Base-by-base conservation (phyloP, 2,888 invertebrate species). In the Amphimallon solstitiale region DNA sequence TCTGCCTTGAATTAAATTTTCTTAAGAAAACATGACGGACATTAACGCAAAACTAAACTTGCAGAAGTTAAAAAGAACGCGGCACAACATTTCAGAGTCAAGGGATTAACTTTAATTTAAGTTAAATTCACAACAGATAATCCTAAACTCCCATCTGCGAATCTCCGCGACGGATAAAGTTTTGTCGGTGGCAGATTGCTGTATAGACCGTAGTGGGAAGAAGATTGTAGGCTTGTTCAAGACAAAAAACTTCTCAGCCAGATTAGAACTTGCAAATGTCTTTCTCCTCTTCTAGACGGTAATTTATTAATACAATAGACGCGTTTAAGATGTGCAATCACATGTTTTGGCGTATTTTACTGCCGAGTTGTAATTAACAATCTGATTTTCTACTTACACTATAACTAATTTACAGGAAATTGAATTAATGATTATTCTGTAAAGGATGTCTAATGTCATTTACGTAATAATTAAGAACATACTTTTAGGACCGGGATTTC, bases 31-130 rank as follows among this genome's bases (percentile, higher is more conserved):
- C 29, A 5, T 29, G 29, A 29, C 29, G 9, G 29, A 29, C 29
- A 5, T 29, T 29, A 29, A 29, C 9, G 29, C 29, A 5, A 9
- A 29, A 29, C 9, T 29, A 29, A 29, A 29, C 29, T 29, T 5
- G 5, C n/a, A 9, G 9, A 38, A 38, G 54, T 40, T 49, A 38
- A 62, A 62, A 35, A 14, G n/a, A 49, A 14, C 21, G 12, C 15
- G 40, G 15, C 23, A 19, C 15, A 49, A 43, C 56, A 51, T 40
- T 23, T 49, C 49, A 43, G 49, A 15, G 15, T 7, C 38, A n/a
- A 71, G 9, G 76, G 74, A 77, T 78, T 76, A 76, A 75, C 71
- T 75, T 75, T 76, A 78, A 78, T 76, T 75, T 75, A 75, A 76
- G 76, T 75, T 76, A 76, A 77, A 77, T 74, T 77, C 72, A 67